Evolutionary conservation across 2,113 vertebrate genomes (phyloP).

Genomic region (Mesocricetus auratus): DNA sequence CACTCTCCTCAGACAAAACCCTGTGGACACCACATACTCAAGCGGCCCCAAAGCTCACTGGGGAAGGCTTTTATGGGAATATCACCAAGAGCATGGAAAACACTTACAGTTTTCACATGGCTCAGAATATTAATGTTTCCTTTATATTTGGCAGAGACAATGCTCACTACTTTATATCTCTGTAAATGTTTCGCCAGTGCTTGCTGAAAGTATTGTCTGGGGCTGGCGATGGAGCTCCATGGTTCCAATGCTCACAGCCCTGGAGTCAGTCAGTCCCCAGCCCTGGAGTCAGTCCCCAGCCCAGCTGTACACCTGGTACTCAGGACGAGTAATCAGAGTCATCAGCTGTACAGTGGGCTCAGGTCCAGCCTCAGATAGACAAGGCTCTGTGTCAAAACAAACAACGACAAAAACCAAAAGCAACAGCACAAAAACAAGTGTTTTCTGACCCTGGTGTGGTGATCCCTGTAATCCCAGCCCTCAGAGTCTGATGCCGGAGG

Average conservation of each 20-base stretch:
- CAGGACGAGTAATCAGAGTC: too few species aligned
- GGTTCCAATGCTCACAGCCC: background rate
- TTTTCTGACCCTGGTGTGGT: background rate
- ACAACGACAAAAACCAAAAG: too few species aligned
- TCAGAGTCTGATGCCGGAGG: background rate
- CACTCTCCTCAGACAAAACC: accelerated
- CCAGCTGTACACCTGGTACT: too few species aligned
- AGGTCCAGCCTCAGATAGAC: background rate
- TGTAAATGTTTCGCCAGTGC: background rate
- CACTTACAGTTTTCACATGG: background rate
- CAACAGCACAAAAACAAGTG: background rate
- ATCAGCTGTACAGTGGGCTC: background rate
- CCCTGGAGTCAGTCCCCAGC: background rate
- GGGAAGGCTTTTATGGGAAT: background rate
- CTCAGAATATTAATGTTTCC: background rate
- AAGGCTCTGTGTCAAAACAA: background rate
- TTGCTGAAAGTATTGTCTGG: background rate
- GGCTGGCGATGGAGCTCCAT: too few species aligned
- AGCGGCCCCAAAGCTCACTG: background rate
- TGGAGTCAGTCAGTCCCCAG: background rate
- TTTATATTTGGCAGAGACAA: background rate
- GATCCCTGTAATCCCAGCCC: background rate
- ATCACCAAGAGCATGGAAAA: background rate
- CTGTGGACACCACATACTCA: background rate
- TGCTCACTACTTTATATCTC: background rate